Conservation (phyloP, 1,140 invertebrate species). For the Conopomorpha cramerella region DNA sequence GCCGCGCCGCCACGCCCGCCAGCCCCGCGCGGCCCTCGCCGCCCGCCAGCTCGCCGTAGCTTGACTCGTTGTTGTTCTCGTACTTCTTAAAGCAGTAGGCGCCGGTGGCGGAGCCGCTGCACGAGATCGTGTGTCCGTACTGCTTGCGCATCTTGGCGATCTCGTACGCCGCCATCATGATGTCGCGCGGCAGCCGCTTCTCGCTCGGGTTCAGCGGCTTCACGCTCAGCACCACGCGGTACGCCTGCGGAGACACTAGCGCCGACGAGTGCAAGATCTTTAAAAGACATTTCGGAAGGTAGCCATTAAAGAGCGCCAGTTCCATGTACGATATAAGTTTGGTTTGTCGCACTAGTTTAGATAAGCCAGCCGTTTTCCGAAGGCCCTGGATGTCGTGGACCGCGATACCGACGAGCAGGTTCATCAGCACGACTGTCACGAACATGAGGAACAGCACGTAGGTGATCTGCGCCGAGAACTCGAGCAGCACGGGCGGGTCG, state of each 20-base stretch:
- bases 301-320: constrained; percentile 70
- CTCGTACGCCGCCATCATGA: constrained; percentile 75
- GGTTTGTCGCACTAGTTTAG: constrained; percentile 77
- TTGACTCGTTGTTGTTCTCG: constrained; percentile 65
- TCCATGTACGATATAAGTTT: constrained; percentile 78
- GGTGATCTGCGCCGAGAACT: constrained; percentile 73
- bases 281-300: constrained; percentile 71
- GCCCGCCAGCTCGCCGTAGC: constrained; percentile 55
- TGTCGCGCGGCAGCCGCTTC: constrained; percentile 74
- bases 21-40: constrained; percentile 49
- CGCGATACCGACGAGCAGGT: constrained; percentile 78
- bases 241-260: constrained; percentile 74
- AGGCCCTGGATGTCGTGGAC: constrained; percentile 80
- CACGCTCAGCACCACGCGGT: constrained; percentile 76
- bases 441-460: constrained; percentile 76
- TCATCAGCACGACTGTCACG: constrained; percentile 82
- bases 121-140: constrained; percentile 68
- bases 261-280: constrained; percentile 76
- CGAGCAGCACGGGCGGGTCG: constrained; percentile 64
- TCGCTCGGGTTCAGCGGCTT: constrained; percentile 80
- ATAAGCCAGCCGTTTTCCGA: constrained; percentile 75
- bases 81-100: constrained; percentile 66
- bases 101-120: constrained; percentile 61
- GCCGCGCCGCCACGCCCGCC: constrained; percentile 62
- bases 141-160: constrained; percentile 73